Conservation (phyloP, 2,888 invertebrate species). For the Neria commutata region DNA sequence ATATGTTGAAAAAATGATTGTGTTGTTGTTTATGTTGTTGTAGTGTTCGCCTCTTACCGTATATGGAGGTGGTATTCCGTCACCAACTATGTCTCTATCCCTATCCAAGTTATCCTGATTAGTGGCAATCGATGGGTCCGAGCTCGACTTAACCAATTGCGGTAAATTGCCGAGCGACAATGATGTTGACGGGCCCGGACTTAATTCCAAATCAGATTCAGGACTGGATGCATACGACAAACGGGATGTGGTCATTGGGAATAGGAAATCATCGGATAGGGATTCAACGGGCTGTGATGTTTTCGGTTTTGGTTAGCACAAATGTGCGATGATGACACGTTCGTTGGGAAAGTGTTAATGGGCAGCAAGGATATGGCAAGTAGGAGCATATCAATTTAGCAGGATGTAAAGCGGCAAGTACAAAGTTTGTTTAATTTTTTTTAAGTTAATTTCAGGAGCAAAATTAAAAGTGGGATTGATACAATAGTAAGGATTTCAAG, state of each 20-base stretch:
- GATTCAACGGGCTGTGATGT: conserved; percentile 94
- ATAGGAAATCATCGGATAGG: conserved; percentile 97
- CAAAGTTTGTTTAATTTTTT: conserved; percentile 21
- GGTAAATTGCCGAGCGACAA: conserved; percentile 66
- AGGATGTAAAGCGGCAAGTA: not conserved
- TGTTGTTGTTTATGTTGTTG: conserved; percentile 21
- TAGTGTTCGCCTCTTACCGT: conserved; percentile 68
- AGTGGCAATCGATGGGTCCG: conserved; percentile 93
- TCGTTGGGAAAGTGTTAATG: conserved; percentile 29
- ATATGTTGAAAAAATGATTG: too few species aligned
- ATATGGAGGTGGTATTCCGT: conserved; percentile 81
- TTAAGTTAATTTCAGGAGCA: not conserved
- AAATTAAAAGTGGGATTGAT: not conserved
- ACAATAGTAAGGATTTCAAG: not conserved
- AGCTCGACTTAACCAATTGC: conserved; percentile 80
- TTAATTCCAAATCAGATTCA: conserved; percentile 92
- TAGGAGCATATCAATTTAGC: not conserved
- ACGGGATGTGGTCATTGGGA: conserved; percentile 95
- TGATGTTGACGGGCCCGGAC: conserved; percentile 71
- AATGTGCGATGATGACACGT: too few species aligned
- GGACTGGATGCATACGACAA: conserved; percentile 95
- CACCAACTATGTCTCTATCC: conserved; percentile 68
- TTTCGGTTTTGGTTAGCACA: conserved; percentile 40
- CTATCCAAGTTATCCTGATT: conserved; percentile 84
- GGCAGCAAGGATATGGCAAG: not conserved